Base-by-base conservation (phyloP, 1,140 invertebrate species). In the Caerostris extrusa region DNA sequence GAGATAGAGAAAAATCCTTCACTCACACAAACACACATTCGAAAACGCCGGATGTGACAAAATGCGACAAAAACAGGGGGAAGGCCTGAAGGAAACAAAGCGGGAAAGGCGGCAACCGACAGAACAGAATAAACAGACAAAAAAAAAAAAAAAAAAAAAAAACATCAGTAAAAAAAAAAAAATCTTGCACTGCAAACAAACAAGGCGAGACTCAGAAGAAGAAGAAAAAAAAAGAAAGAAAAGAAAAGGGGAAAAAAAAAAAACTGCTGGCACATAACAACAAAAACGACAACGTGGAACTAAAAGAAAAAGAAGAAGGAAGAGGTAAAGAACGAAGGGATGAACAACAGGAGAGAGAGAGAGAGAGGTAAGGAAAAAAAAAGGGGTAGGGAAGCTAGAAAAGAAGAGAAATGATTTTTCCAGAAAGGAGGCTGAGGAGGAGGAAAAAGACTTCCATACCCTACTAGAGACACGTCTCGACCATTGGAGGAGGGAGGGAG, bases 401-500 rank as follows among this genome's bases (percentile, higher is more conserved):
- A 77, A 93, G 92, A 93, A 93, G 92, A 93, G 92, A 93, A 93
- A 93, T 93, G 92, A 89, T 93, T 93, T 93, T 93, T 93, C 92
- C 67, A 81, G 92, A 86, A 71, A 77, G 69, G 55, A 82, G 83
- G 64, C 34, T n/a, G 57, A 60, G 71, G 58, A 81, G 64, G 69
- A 57, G 64, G 69, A 69, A 83, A 91, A 67, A 93, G 91, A 86
- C 91, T 93, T 93, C 83, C 91, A 64, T 69, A 71, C 69, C 71
- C 55, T 93, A 86, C 61, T 58, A 93, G 91, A 93, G 91, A 93
- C 91, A 93, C 91, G 91, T 93, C 91, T 93, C 91, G 90, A 83
- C 90, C 77, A 91, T 93, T 86, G 60, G 55, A 93, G 91, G 83
- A 87, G 83, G 53, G 61, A 57, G 90, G 56, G 34, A 34, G 34